These are phyloP conservation scores for Labroides dimidiatus DNA, from an alignment of 2,797 vertebrate genomes.

Conservation along the genomic window DNA sequence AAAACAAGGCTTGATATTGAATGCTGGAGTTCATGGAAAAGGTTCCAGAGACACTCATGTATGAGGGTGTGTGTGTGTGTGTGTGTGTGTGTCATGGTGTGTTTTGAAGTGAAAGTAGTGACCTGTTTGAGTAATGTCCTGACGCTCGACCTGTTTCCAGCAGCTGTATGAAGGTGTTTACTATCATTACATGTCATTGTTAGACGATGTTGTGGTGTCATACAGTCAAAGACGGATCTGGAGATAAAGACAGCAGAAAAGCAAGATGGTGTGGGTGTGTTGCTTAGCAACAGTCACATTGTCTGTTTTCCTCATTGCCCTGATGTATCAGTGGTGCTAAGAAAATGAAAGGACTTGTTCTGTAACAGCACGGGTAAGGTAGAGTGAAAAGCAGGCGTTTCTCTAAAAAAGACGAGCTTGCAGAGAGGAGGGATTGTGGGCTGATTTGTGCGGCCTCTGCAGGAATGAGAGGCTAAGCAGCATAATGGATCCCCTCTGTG, in stretches of 20 bases:
- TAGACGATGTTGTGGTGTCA: slow-evolving; percentile 24
- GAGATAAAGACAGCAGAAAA: slow-evolving; percentile 53
- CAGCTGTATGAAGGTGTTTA: slow-evolving; percentile 2
- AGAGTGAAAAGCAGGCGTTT: neutral
- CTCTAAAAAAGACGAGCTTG: neutral
- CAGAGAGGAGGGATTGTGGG: neutral
- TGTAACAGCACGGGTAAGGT: neutral
- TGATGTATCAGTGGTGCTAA: slow-evolving; percentile 53
- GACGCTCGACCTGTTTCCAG: slow-evolving; percentile 8
- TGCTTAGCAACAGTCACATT: slow-evolving; percentile 78
- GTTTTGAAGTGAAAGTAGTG: neutral
- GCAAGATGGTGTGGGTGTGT: slow-evolving; percentile 73
- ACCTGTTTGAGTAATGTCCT: neutral
- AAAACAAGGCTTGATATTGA: neutral
- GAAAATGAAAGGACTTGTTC: slow-evolving; percentile 12
- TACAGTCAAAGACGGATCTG: slow-evolving; percentile 22
- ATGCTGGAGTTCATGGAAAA: neutral
- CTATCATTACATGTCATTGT: slow-evolving; percentile 22
- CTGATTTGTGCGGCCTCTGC: slow-evolving; percentile 23
- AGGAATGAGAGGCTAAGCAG: slow-evolving; percentile 24
- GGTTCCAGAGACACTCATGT: neutral
- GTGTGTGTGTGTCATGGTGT: neutral
- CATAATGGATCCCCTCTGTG: slow-evolving; percentile 19
- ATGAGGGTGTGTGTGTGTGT: neutral
- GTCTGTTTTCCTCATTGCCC: slow-evolving; percentile 46